Base-by-base conservation (phyloP, 2,113 vertebrate species). In the Pelmatolapia mariae region DNA sequence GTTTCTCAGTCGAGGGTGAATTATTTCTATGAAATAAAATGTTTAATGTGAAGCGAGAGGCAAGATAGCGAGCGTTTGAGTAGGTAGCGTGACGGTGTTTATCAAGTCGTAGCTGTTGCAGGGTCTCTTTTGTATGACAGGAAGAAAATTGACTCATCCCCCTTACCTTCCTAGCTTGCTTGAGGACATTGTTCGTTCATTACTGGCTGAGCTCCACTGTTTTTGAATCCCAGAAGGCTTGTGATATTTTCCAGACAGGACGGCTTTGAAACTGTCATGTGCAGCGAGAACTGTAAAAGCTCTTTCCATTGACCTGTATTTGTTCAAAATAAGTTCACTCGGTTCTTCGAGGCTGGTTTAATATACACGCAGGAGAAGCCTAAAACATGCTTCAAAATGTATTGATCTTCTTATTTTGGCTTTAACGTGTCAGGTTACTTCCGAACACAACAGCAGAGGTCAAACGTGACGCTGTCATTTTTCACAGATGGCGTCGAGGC, bases 121-220 rank as follows among this genome's bases (percentile, higher is more conserved):
- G 89, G 87, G 82, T 61, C 47, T 89, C 50, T 83, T 78, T 68
- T 50, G 66, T 86, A 36, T 89, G 93, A 93, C 89, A 85, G 86
- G 47, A 87, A 86, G 18, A 88, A 91, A 89, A 94, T 90, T 84
- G 91, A 92, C 89, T 93, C 54, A 50, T 93, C 84, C 91, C 43
- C 63, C 29, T 83, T 84, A 90, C 89, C 78, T 93, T 90, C 57
- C 61, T 63, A 80, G 87, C 57, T 86, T n/a, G 86, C 90, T 93
- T 38, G 47, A 87, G 91, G 85, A 91, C 87, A 91, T 84, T 80
- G 54, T 89, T 85, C 84, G 61, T 82, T 86, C 71, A 82, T 86
- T 89, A 66, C 79, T 76, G 83, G 89, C 91, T 59, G 15, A 82
- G 63, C 83, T 92, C 82, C 71, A 68, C 61, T 53, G 5, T 86